A percentile compares a stretch with the other conserved stretches of the same genome.
Evolutionary conservation across 1,140 invertebrate species (phyloP).

Genomic region (Zaprionus africanus): DNA sequence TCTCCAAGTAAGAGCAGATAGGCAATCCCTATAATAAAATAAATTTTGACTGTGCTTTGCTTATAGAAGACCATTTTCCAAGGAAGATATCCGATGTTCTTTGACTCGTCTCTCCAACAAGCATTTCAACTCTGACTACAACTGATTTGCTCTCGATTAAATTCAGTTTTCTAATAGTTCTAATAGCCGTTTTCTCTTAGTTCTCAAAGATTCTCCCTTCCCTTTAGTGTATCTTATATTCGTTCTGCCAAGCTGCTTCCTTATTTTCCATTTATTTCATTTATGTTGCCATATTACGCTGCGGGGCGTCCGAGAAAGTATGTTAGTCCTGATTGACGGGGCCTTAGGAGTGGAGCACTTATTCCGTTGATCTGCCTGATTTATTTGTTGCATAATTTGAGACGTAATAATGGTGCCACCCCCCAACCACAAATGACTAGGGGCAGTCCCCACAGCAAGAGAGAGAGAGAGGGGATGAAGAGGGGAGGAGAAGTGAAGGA

Average conservation of each 20-base stretch:
- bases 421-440: conserved; percentile 38
- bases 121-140: no score
- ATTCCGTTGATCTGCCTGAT: conserved; percentile 69
- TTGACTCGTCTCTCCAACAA: no score
- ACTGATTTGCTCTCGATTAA: no score
- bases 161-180: no score
- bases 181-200: no score
- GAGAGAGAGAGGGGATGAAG: no score
- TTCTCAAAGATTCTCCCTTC: neutral
- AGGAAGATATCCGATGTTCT: no score
- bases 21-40: no score
- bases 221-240: conserved; percentile 23
- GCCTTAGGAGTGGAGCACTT: conserved; percentile 37
- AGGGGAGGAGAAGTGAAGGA: neutral
- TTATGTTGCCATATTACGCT: conserved; percentile 35
- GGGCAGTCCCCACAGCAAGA: neutral
- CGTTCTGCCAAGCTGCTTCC: neutral
- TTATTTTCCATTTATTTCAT: conserved; percentile 29
- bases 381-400: conserved; percentile 77
- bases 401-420: conserved; percentile 32
- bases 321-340: conserved; percentile 66
- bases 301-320: conserved; percentile 12
- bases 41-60: no score
- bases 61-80: no score
- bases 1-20: no score